A percentile compares a stretch with the other conserved stretches of the same genome.
Evolutionary conservation across 2,888 invertebrate species (phyloP).

Genomic region (Callyntrura sp.): DNA sequence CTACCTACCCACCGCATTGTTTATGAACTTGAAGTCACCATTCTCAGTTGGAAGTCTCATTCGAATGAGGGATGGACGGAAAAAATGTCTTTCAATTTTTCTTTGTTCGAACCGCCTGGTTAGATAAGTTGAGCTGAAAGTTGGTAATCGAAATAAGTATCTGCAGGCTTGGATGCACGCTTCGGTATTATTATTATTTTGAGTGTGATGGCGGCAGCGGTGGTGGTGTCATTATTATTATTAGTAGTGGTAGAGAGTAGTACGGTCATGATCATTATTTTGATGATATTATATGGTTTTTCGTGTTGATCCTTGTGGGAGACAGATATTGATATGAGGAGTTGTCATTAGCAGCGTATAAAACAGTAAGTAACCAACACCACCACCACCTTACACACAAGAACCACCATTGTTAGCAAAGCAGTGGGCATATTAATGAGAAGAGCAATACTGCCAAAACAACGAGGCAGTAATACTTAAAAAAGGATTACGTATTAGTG

Average conservation of each 20-base stretch:
- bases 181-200: conserved; percentile 23
- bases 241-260: not conserved
- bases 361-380: conserved; percentile 47
- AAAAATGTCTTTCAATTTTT: conserved; percentile 76
- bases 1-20: conserved; percentile 78
- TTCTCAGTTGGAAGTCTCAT: conserved; percentile 77
- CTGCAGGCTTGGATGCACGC: conserved; percentile 13
- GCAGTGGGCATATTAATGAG: not conserved
- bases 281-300: conserved; percentile 41
- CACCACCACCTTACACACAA: not conserved
- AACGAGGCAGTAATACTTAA: not conserved
- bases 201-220: not conserved
- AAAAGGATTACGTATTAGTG: not conserved
- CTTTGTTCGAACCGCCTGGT: conserved; percentile 77
- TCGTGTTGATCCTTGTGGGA: conserved; percentile 62
- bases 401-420: not conserved
- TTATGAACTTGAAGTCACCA: conserved; percentile 78
- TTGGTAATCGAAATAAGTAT: too few species aligned
- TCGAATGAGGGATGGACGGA: conserved; percentile 78
- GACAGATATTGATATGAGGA: conserved; percentile 62
- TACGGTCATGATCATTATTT: not conserved
- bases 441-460: not conserved
- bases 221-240: not conserved
- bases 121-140: not conserved
- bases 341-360: conserved; percentile 51